Base-by-base conservation (phyloP, 2,888 invertebrate genomes). In the Pristionchus exspectatus region DNA sequence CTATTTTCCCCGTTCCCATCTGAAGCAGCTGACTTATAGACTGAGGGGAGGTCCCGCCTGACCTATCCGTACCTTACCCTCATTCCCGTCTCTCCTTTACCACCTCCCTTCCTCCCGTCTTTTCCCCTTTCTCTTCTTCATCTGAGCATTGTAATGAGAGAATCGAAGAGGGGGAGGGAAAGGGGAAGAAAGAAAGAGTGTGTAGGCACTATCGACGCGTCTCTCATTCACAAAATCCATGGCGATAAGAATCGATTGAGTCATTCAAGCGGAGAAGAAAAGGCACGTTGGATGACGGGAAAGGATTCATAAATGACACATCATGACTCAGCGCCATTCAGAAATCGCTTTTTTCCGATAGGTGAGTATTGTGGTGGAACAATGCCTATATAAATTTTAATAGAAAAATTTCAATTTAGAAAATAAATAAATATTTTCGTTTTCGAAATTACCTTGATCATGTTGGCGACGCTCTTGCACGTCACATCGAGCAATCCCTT, bases 401-500 rank as follows among this genome's bases (percentile, higher is more conserved):
- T 7, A 50, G 10, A 3, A 50, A 50, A 9, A 50, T 50, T 50
- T 56, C 1, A 56, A 56, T 63, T 63, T 63, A 2, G 63, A 63
- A 50, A 63, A 63, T n/a, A n/a, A 63, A 24, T 63, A n/a, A 63
- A 63, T n/a, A 63, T 63, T 3, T 24, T 3, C n/a, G n/a, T n/a
- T 59, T 59, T 21, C 59, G 21, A 59, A 59, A 59, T 72, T 2
- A 90, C 90, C 94, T 96, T 96, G 94, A 96, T 96, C 96, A 96
- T 96, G 93, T 96, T 96, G 89, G 96, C 96, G 81, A 96, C 96
- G n/a, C 96, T 96, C 96, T 99, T 99, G 96, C 99, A 99, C 0
- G 98, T 98, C 0, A 99, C 98, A 96, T 99, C 98, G 94, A 99
- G 96, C 90, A 99, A 96, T 54, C 95, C 98, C 95, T 98, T 96